Evolutionary conservation across 2,888 invertebrate species (phyloP).

Genomic region (Dichetophora obliterata): DNA sequence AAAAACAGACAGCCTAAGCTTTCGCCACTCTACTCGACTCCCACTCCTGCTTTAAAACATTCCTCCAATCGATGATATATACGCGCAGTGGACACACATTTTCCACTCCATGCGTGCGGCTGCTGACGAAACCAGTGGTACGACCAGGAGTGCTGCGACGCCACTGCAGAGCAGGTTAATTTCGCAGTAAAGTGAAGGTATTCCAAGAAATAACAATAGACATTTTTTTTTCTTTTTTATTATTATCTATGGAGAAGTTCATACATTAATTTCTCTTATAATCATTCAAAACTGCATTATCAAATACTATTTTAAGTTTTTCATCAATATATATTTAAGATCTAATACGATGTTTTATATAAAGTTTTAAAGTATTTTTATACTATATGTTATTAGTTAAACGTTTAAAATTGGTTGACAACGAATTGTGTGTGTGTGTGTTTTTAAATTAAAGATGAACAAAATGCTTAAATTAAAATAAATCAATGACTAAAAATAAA

Average conservation of each 20-base stretch:
- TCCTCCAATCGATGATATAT: too few species aligned
- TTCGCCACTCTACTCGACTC: too few species aligned
- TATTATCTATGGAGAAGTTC: not conserved
- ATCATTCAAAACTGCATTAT: slow-evolving; percentile 22
- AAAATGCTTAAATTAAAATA: not conserved
- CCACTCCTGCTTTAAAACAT: too few species aligned
- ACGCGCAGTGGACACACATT: too few species aligned
- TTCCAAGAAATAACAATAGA: not conserved
- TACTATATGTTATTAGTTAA: slow-evolving; percentile 6
- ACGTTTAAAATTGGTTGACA: slow-evolving; percentile 18
- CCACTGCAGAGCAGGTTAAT: too few species aligned
- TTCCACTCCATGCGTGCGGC: too few species aligned
- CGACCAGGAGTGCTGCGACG: too few species aligned
- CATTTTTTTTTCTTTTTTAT: slow-evolving; percentile 1
- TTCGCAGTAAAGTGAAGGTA: too few species aligned
- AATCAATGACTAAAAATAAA: not conserved
- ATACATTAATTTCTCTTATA: slow-evolving; percentile 29
- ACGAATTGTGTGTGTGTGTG: slow-evolving; percentile 19
- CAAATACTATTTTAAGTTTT: slow-evolving; percentile 23
- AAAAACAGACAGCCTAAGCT: too few species aligned
- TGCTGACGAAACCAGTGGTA: too few species aligned
- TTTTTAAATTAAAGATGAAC: not conserved
- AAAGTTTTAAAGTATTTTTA: slow-evolving; percentile 11
- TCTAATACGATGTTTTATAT: slow-evolving; percentile 5
- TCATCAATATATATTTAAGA: slow-evolving; percentile 1